These are phyloP conservation scores for Zaprionus taronus DNA, from an alignment of 1,140 invertebrate genomes.

Conservation along the genomic window DNA sequence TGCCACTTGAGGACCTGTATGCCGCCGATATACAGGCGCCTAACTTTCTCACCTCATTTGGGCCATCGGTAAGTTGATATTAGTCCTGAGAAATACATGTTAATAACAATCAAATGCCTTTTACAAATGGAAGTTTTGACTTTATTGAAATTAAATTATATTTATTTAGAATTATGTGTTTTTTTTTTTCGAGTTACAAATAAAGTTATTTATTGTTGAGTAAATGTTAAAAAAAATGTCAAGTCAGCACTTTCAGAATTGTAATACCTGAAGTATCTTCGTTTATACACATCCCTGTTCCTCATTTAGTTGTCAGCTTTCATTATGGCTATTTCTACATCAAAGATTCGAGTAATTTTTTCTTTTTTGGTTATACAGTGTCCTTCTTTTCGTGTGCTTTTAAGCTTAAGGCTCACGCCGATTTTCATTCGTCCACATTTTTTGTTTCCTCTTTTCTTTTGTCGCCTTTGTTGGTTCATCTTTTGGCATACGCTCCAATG, in stretches of 20 bases:
- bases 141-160: too few relatives aligned
- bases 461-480: slow-evolving; percentile 25
- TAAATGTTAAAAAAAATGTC: too few relatives aligned
- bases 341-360: slow-evolving; percentile 22
- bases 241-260: background rate
- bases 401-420: slow-evolving; percentile 18
- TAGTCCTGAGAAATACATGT: background rate
- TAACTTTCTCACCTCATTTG: slow-evolving; percentile 87
- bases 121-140: too few relatives aligned
- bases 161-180: background rate
- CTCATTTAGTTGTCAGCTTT: slow-evolving; percentile 12
- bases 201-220: too few relatives aligned
- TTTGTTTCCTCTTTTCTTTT: slow-evolving; percentile 9
- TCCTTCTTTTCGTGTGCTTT: background rate
- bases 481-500: slow-evolving; percentile 47
- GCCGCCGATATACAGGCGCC: slow-evolving; percentile 91
- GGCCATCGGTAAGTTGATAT: slow-evolving; percentile 69
- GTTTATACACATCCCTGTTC: slow-evolving; percentile 2
- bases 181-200: background rate
- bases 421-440: slow-evolving; percentile 33
- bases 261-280: background rate
- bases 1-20: slow-evolving; percentile 91
- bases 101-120: background rate
- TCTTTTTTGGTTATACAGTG: slow-evolving; percentile 13
- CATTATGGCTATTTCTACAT: slow-evolving; percentile 5